Conservation (phyloP, 1,140 invertebrate genomes). For the Danaus melanippus region DNA sequence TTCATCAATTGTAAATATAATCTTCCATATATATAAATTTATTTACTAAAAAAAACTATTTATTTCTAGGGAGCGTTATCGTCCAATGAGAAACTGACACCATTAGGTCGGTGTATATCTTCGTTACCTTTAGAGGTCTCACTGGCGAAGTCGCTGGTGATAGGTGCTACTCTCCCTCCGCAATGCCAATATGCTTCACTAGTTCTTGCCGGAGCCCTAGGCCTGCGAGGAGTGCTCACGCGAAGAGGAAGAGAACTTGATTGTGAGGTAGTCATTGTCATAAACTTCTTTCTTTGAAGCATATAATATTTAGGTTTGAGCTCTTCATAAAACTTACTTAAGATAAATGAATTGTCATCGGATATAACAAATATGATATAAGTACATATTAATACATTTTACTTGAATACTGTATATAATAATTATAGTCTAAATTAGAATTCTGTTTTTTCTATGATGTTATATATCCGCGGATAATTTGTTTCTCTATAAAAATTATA, state of each 20-base stretch:
- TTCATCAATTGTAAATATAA: too few relatives aligned
- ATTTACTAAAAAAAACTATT: neutral
- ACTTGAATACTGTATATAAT: too few relatives aligned
- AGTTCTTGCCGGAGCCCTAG: slow-evolving; percentile 91
- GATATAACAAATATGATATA: too few relatives aligned
- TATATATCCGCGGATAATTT: too few relatives aligned
- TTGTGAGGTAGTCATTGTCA: slow-evolving; percentile 75
- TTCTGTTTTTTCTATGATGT: too few relatives aligned
- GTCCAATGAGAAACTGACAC: slow-evolving; percentile 89
- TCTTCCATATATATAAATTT: neutral
- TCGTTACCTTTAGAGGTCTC: slow-evolving; percentile 94
- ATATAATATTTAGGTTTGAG: too few relatives aligned
- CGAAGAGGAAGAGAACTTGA: slow-evolving; percentile 89
- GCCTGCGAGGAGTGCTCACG: slow-evolving; percentile 94
- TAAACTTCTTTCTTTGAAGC: too few relatives aligned
- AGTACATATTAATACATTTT: too few relatives aligned
- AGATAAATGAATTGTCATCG: too few relatives aligned
- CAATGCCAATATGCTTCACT: slow-evolving; percentile 85
- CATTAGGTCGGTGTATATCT: slow-evolving; percentile 89
- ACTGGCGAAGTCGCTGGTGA: slow-evolving; percentile 96
- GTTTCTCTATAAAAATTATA: too few relatives aligned
- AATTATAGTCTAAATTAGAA: too few relatives aligned
- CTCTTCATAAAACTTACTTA: too few relatives aligned
- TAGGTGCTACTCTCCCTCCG: slow-evolving; percentile 87
- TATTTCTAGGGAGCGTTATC: slow-evolving; percentile 83